Conservation (phyloP, 1,140 invertebrate species). For the Drosophila watanabei region DNA sequence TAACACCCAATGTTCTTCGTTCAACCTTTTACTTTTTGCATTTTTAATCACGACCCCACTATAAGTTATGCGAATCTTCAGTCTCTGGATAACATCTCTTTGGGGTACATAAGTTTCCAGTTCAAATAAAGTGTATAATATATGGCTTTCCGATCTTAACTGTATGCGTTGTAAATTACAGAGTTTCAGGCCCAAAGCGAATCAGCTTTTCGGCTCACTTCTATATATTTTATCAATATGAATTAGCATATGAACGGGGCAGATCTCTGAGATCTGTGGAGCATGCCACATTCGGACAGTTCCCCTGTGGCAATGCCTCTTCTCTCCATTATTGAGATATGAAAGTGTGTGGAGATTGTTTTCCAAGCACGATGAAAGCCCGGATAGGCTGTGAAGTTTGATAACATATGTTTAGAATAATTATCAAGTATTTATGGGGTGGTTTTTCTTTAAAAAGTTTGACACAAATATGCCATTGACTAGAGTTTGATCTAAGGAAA, state of each 20-base stretch:
- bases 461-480: not conserved
- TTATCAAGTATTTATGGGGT: conserved; percentile 5
- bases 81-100: conserved; percentile 10
- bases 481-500: not conserved
- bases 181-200: conserved; percentile 43
- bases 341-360: conserved; percentile 15
- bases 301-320: conserved; percentile 30
- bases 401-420: conserved; percentile 15
- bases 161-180: conserved; percentile 79
- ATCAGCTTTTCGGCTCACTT: conserved; percentile 24
- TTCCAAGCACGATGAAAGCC: conserved; percentile 17
- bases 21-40: conserved; percentile 63
- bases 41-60: conserved; percentile 55
- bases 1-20: conserved; percentile 23
- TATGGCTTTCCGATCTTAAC: conserved; percentile 65
- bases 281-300: conserved; percentile 67
- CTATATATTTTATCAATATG: conserved; percentile 61
- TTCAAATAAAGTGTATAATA: conserved; percentile 71
- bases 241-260: conserved; percentile 74
- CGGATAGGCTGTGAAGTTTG: conserved; percentile 18
- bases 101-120: conserved; percentile 48
- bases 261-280: conserved; percentile 47
- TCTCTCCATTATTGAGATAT: conserved; percentile 8
- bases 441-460: conserved; percentile 1
- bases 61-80: conserved; percentile 73